Base-by-base conservation (phyloP, 2,888 invertebrate species). In the Heliconius ethilla region DNA sequence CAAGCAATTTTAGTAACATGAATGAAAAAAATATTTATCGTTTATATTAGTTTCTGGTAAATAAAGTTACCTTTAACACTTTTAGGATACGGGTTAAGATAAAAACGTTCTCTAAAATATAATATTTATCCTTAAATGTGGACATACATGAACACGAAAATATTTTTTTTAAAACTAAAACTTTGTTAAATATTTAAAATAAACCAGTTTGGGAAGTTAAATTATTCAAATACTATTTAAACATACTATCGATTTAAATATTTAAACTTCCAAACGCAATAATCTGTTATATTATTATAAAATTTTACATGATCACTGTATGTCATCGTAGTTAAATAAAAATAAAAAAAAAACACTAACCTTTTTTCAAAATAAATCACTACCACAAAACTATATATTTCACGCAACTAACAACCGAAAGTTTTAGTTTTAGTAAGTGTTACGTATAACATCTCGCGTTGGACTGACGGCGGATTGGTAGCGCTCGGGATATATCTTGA, bases 391-490 rank as follows among this genome's bases (percentile, higher is more conserved):
- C 29, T 29, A 75, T 73, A 27, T 70, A 33, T 59, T 25, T 75
- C 75, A 29, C 77, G 55, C 15, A 40, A 15, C 51, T 62, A 74
- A 73, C 75, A 69, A 70, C 7, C 51, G 51, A 65, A 67, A 66
- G 73, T 51, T 59, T 40, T 67, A 66, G 73, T 51, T 59, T 40
- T 67, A 76, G 65, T 76, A 78, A 79, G 81, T 78, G 75, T 65
- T 78, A 77, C 65, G 76, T 51, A 63, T 69, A 69, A 72, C 74
- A 78, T 72, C 86, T 82, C 85, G 83, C 87, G 85, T 85, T 78
- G 82, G 75, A 89, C 89, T 89, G 89, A 82, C 84, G 82, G 76
- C 78, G 81, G 79, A 80, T 82, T 81, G 80, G 79, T 79, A 79
- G 77, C 66, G 81, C 82, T 78, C 78, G 77, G 85, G 82, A 82